Conservation (phyloP, 2,888 invertebrate species). For the Sisyra terminalis region DNA sequence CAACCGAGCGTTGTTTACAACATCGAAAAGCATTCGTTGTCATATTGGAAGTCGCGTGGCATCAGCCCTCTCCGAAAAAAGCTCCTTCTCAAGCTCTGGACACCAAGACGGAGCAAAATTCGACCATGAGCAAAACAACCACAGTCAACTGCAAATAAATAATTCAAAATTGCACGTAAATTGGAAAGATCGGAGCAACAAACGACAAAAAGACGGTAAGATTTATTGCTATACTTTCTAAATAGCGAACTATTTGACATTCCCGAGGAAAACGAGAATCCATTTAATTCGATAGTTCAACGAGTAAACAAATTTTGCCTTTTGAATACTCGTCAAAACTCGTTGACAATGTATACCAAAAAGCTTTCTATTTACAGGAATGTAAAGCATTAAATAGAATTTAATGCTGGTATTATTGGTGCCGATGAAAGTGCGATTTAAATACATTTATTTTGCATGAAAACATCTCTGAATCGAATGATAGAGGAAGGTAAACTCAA, state of each 20-base stretch:
- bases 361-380: too few species aligned
- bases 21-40: slow-evolving; percentile 52
- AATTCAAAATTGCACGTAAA: slow-evolving; percentile 13
- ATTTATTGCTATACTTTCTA: neutral
- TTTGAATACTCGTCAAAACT: too few species aligned
- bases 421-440: too few species aligned
- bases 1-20: slow-evolving; percentile 56
- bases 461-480: too few species aligned
- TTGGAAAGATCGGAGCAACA: slow-evolving; percentile 12
- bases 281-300: neutral
- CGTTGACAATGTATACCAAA: too few species aligned
- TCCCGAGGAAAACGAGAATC: neutral
- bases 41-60: slow-evolving; percentile 41
- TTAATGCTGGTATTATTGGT: too few species aligned
- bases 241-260: neutral
- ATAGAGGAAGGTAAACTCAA: too few species aligned
- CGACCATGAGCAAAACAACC: neutral
- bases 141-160: too few species aligned
- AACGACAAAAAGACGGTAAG: neutral
- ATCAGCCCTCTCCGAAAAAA: slow-evolving; percentile 26
- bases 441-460: too few species aligned
- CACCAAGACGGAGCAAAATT: slow-evolving; percentile 4
- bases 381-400: too few species aligned
- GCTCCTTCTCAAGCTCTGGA: slow-evolving; percentile 16
- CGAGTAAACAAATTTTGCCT: too few species aligned